phyloP scores from a whole-genome alignment of 2,113 vertebrate genomes.

The Pardalotus punctatus region DNA sequence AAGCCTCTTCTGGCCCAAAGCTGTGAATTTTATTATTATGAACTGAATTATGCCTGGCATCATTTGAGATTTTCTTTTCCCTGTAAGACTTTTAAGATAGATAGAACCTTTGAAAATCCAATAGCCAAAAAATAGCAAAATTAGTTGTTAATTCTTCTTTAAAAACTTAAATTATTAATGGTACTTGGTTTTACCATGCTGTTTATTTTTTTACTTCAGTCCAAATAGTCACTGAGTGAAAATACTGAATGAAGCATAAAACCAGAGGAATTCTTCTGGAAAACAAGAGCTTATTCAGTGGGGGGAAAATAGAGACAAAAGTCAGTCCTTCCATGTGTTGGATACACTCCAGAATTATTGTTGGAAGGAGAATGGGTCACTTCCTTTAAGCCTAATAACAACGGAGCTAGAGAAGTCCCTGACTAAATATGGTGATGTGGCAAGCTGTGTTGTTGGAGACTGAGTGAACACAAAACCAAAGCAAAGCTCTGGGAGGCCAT shows the following conservation, averaged over 20 bases:
- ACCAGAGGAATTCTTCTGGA: background rate
- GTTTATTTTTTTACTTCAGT: background rate
- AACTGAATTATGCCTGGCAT: background rate
- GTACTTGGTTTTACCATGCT: background rate
- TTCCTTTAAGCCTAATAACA: background rate
- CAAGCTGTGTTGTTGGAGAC: background rate
- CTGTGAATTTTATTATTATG: background rate
- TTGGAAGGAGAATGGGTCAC: background rate
- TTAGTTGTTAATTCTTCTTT: background rate
- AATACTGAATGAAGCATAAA: background rate
- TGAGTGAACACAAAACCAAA: conserved; percentile 8
- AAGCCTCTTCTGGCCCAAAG: background rate
- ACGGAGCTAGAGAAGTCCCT: background rate
- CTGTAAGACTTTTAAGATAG: background rate
- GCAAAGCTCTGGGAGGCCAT: background rate
- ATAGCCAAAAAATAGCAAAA: background rate
- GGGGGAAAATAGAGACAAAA: accelerated
- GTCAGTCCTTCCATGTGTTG: background rate
- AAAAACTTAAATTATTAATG: background rate
- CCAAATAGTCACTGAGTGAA: background rate
- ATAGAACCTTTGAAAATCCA: background rate
- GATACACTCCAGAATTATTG: background rate
- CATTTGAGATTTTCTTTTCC: background rate
- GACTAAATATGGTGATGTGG: background rate
- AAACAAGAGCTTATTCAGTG: background rate